Base-by-base conservation (phyloP, 2,888 invertebrate genomes). In the Scaptomyza parva region DNA sequence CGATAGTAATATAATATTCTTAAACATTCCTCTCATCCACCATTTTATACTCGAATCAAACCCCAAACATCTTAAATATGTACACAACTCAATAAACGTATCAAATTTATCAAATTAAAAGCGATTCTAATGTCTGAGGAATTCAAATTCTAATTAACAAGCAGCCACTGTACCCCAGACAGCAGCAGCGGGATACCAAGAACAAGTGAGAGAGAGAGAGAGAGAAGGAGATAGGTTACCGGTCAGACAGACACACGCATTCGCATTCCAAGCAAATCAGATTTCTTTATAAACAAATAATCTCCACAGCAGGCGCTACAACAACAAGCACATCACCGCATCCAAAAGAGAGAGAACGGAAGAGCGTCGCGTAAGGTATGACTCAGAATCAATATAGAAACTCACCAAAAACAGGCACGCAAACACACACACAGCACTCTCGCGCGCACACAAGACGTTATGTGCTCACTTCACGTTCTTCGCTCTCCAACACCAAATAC, bases 251-350 rank as follows among this genome's bases (percentile, higher is more conserved):
- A 69, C 48, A 45, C 59, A 70, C 53, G 53, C 62, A 79, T 81
- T 88, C 82, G 88, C 89, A 89, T 89, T 89, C 88, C 89, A 81
- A 68, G 77, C 77, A 88, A 88, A 80, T 83, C 85, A 74, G 77
- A 88, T 89, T 86, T 86, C 83, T 82, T 85, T 61, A 86, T 85
- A 87, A 87, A 76, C 88, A 82, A 67, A 76, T 66, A 59, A 40
- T 58, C 58, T 76, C 65, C 40, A 53, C 64, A 59, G 73, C 64
- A 59, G 73, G 63, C 74, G 57, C 72, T 52, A 44, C 59, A 57
- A 50, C 72, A 48, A 44, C 59, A 57, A 50, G 66, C 53, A 33
- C 44, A 14, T 37, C 14, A 14, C 35, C 51, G 54, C 70, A 70
- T 64, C 59, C 40, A 45, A 58, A 3, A 30, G 20, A 45, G 67